Evolutionary conservation across 2,113 vertebrate species (phyloP).

Genomic region (Vulpes ferrilata): DNA sequence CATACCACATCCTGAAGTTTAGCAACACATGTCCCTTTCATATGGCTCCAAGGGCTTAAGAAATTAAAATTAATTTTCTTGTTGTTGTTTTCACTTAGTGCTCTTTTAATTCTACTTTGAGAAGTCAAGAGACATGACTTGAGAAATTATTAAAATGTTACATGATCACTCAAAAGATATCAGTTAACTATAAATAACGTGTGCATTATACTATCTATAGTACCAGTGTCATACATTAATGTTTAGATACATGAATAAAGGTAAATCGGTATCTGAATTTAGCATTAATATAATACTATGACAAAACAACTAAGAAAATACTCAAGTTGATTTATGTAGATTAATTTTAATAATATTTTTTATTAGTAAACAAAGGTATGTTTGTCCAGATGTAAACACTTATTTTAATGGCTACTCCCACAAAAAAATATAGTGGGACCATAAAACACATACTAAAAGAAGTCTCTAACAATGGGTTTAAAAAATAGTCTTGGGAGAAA

Average conservation of each 20-base stretch:
- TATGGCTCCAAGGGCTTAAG: not conserved
- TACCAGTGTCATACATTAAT: not conserved
- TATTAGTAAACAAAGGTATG: not conserved
- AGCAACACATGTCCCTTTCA: not conserved
- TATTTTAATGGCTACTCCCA: not conserved
- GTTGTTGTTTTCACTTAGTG: not conserved
- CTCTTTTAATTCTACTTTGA: not conserved
- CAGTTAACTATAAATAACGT: not conserved
- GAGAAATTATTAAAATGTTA: not conserved
- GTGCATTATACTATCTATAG: not conserved
- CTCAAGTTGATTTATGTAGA: not conserved
- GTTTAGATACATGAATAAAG: not conserved
- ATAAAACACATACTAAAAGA: not conserved
- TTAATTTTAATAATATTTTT: not conserved
- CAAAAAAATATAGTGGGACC: not conserved
- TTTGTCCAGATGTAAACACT: not conserved
- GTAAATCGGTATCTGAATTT: not conserved
- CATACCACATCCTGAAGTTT: not conserved
- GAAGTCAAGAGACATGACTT: not conserved
- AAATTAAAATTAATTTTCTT: not conserved
- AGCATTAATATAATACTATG: not conserved
- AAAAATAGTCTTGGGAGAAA: not conserved
- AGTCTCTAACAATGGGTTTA: not conserved
- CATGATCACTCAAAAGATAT: not conserved
- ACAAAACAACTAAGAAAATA: not conserved